These are phyloP conservation scores for Megalurothrips usitatus DNA, from an alignment of 2,888 invertebrate genomes.

Conservation along the genomic window DNA sequence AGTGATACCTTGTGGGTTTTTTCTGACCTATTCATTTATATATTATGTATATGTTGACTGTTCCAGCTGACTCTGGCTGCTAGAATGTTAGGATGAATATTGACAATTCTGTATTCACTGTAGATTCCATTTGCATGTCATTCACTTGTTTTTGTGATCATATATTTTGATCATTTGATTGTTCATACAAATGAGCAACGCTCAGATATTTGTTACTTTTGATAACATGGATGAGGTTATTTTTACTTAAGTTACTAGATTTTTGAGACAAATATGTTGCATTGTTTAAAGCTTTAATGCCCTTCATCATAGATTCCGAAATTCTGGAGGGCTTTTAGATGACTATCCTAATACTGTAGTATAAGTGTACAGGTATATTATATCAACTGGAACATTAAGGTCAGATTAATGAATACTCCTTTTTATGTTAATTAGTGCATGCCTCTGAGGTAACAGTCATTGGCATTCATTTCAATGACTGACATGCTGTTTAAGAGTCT, in stretches of 20 bases:
- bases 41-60: not conserved
- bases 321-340: not conserved
- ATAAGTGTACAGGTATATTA: not conserved
- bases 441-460: not conserved
- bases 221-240: not conserved
- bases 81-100: not conserved
- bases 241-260: not conserved
- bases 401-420: not conserved
- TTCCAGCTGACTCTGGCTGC: not conserved
- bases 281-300: not conserved
- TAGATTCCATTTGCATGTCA: not conserved
- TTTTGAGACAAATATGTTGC: not conserved
- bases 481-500: not conserved
- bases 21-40: not conserved
- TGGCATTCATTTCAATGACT: not conserved
- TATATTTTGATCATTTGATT: not conserved
- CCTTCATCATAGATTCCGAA: not conserved
- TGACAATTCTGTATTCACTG: not conserved
- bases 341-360: not conserved
- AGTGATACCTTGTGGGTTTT: not conserved
- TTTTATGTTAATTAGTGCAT: not conserved
- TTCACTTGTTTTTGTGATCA: not conserved
- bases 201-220: not conserved
- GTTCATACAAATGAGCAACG: not conserved
- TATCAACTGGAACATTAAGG: not conserved